phyloP scores from a whole-genome alignment of 2,888 invertebrate species.

The Rhagium mordax region DNA sequence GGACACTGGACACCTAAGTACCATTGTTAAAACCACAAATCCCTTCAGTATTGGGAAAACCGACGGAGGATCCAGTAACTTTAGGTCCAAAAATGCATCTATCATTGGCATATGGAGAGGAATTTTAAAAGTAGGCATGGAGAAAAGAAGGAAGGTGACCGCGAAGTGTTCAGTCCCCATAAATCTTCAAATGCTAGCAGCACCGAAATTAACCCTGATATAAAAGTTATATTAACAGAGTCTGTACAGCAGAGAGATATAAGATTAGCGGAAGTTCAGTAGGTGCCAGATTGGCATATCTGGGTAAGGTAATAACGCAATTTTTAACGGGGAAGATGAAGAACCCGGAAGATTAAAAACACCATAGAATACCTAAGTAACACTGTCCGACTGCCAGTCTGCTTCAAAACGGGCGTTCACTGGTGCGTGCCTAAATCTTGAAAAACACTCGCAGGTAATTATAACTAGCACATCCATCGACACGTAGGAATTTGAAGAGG shows the following conservation, averaged over 20 bases:
- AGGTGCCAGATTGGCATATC: constrained; percentile 4
- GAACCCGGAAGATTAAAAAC: neutral
- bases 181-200: constrained; percentile 7
- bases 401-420: constrained; percentile 4
- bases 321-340: neutral
- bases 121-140: too few relatives aligned
- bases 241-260: neutral
- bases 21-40: too few relatives aligned
- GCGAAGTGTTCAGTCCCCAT: too few relatives aligned
- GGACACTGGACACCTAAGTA: too few relatives aligned
- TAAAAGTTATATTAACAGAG: constrained; percentile 5
- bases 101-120: too few relatives aligned
- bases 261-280: constrained; percentile 4
- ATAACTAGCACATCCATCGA: too few relatives aligned
- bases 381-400: constrained; percentile 9
- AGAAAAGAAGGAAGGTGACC: too few relatives aligned
- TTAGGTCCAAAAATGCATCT: too few relatives aligned
- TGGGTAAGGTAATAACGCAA: constrained; percentile 6
- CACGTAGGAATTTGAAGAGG: too few relatives aligned
- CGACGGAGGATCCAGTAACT: too few relatives aligned
- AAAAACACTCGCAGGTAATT: neutral
- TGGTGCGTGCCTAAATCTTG: constrained; percentile 16
- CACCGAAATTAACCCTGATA: constrained; percentile 24
- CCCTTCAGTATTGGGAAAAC: too few relatives aligned
- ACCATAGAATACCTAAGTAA: neutral